Evolutionary conservation across 2,797 vertebrate genomes (phyloP), one percentile per base, ranked within the genome.

Genomic region (Amblyraja radiata): DNA sequence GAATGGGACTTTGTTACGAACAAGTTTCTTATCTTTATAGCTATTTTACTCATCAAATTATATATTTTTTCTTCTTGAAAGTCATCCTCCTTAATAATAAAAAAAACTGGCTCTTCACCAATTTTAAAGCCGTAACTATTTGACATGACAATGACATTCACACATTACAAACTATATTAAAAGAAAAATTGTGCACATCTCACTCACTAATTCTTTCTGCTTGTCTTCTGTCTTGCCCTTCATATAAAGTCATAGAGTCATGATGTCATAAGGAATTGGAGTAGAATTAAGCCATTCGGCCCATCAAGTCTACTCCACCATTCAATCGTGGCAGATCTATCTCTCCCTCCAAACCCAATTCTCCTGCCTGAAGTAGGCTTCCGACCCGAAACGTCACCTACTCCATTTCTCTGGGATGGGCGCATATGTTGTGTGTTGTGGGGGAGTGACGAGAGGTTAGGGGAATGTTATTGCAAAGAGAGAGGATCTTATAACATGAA

Each of bases 21-120:
- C 58, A 86, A 63, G 58, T 63, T 86, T 25, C 83, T 88, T 88
- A 88, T 65, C n/a, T 63, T 68, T 68, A 65, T 21, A 88, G 84
- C 61, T 88, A n/a, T 23, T 88, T n/a, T 36, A 68, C 84, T 88
- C 61, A 86, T n/a, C 61, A 68, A 88, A 36, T 32, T 18, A 65
- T 18, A 68, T 88, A 36, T 21, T 14, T 58, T 9, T 88, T 68
- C 61, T 88, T 88, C 61, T 14, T 2, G 83, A 65, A 18, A 86
- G 28, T 68, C 61, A 88, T 65, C 7, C 32, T 88, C n/a, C 14
- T 88, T 68, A 21, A 88, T 32, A 65, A n/a, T 65, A 6, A 32
- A 65, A 63, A 16, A 63, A 68, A 36, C 1, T 32, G 58, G n/a
- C n/a, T 32, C 54, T 68, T 68, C 16, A 21, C n/a, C 84, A 10